These are phyloP conservation scores for Calycopis cecrops DNA, from an alignment of 1,140 invertebrate species.

Conservation along the genomic window DNA sequence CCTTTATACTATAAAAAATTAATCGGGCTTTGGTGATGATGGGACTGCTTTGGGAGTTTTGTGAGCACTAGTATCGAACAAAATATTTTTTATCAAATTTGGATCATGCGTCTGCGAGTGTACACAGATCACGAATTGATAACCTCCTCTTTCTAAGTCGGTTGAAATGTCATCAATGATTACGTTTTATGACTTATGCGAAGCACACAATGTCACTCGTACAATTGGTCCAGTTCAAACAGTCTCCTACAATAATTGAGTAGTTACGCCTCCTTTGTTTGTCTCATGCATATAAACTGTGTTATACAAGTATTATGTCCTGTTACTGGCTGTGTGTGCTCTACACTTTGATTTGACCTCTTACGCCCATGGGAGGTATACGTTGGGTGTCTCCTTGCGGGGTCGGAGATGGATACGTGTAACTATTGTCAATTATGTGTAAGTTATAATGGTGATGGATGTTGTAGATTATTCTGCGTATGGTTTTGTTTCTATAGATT, in stretches of 20 bases:
- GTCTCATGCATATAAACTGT: neutral
- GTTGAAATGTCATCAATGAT: too few species aligned
- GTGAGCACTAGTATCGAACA: too few species aligned
- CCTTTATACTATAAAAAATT: neutral
- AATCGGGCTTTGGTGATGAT: too few species aligned
- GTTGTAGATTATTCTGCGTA: neutral
- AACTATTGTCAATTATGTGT: neutral
- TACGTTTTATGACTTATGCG: too few species aligned
- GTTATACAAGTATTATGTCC: neutral
- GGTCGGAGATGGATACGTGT: neutral
- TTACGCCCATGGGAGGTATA: neutral
- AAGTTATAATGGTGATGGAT: neutral
- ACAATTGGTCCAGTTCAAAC: neutral
- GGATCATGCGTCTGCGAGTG: too few species aligned
- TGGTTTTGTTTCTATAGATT: too few species aligned
- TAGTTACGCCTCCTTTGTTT: conserved; percentile 1
- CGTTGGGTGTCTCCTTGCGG: neutral
- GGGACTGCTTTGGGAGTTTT: too few species aligned
- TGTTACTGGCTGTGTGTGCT: neutral
- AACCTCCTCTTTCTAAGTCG: too few species aligned
- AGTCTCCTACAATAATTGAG: conserved; percentile 2
- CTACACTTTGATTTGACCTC: conserved; percentile 4
- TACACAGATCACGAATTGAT: too few species aligned
- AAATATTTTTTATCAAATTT: too few species aligned
- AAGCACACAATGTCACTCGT: neutral